These are phyloP conservation scores for Vireo griseus DNA, from an alignment of 2,797 vertebrate genomes.

Conservation along the genomic window DNA sequence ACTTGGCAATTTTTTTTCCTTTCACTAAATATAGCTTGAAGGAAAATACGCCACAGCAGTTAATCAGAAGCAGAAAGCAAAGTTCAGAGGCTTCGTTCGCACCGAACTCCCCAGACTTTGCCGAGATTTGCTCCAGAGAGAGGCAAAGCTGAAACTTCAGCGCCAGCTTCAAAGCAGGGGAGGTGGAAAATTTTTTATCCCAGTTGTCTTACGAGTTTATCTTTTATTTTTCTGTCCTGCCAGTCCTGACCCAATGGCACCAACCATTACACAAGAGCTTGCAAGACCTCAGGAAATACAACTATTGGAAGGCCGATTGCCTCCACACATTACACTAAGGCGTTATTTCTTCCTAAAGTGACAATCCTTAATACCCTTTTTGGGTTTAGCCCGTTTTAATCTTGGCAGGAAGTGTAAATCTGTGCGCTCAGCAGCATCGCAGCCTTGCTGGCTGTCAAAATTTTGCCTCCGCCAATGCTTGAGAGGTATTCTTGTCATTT, in stretches of 20 bases:
- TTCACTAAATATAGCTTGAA: conserved; percentile 26
- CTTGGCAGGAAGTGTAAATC: conserved; percentile 77
- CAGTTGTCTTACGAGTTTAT: not conserved
- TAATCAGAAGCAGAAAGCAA: conserved; percentile 32
- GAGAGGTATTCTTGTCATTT: conserved; percentile 74
- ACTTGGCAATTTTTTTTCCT: not conserved
- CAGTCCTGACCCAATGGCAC: not conserved
- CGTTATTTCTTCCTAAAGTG: conserved; percentile 69
- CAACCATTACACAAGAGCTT: not conserved
- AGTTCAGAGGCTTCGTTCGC: not conserved
- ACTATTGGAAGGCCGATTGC: not conserved
- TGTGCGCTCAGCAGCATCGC: conserved; percentile 68
- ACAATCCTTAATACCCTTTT: conserved; percentile 75
- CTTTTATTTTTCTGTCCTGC: not conserved
- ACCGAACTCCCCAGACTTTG: not conserved
- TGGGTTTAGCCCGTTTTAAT: conserved; percentile 76
- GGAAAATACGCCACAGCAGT: conserved; percentile 19
- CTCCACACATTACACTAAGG: not conserved
- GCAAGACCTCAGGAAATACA: not conserved
- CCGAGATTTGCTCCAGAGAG: not conserved
- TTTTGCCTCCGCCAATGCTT: conserved; percentile 71
- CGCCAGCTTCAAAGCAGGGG: not conserved
- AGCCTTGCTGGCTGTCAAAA: conserved; percentile 76
- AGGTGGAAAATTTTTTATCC: not conserved
- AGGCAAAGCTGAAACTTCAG: not conserved